Evolutionary conservation across 2,113 vertebrate species (phyloP), one percentile per base, ranked within the genome.

Genomic region (Microcebus lehilahytsara): DNA sequence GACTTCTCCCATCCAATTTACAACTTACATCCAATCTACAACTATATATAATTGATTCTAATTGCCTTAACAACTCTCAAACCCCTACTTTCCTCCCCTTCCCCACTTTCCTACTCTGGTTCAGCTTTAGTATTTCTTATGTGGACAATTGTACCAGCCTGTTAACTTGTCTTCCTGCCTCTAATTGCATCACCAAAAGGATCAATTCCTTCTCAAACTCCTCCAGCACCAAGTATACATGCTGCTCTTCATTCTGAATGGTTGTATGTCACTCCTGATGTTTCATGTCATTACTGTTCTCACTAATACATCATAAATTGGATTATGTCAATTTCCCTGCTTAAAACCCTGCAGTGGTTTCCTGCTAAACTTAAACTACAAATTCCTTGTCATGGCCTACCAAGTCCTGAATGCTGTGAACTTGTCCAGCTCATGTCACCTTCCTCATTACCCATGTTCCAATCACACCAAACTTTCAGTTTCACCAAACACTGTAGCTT

Each of bases 341-440:
- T 77, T 78, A 91, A 94, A 89, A 89, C n/a, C 75, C 40, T 83
- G 25, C 56, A 64, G 34, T 12, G 66, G 37, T 84, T 89, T 96
- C 23, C 83, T 46, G 60, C 34, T 32, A 78, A 94, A 60, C 74
- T 51, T 85, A 87, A 78, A 91, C 56, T 66, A 79, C 9, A 34
- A 42, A 84, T 20, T 60, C 32, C 51, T 85, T 67, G 25, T 60
- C 12, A 4, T 64, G 13, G 66, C 51, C 40, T 78, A 58, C 25
- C 46, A 85, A 62, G 72, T 74, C 53, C 67, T 64, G 17, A 84
- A 51, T 34, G 46, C 56, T 16, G 58, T 30, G 62, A 42, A 71
- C 60, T 64, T 71, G 13, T 67, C 77, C 40, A 34, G 30, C 19
- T 92, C 32, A 51, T 6, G 42, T 56, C n/a, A 74, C 20, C 11